Evolutionary conservation across 1,140 invertebrate genomes (phyloP).

Genomic region (Pachypeltis micranthus): DNA sequence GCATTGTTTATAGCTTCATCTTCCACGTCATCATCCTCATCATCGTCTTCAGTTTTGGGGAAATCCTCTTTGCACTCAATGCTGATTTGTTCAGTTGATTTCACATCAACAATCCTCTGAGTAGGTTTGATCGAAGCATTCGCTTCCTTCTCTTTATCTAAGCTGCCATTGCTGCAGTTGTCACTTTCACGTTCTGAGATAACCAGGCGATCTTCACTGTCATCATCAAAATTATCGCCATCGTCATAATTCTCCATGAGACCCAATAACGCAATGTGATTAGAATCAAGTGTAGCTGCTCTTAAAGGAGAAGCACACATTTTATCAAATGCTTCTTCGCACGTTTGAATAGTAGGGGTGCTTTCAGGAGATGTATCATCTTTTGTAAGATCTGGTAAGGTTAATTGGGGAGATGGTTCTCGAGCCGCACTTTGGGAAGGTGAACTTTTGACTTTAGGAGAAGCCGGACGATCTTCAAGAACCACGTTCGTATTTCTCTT

Average conservation of each 20-base stretch:
- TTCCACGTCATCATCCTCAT: constrained; percentile 10
- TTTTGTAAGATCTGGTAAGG: background rate
- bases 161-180: constrained; percentile 1
- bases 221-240: constrained; percentile 30
- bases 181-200: constrained; percentile 37
- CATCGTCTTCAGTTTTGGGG: background rate
- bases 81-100: too few relatives aligned
- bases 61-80: background rate
- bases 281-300: background rate
- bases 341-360: constrained; percentile 17
- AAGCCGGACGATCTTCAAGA: constrained; percentile 5
- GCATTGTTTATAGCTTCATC: constrained; percentile 16
- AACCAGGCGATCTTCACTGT: constrained; percentile 12
- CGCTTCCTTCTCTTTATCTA: background rate
- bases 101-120: background rate
- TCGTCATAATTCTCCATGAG: constrained; percentile 3
- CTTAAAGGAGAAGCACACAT: constrained; percentile 17
- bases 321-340: constrained; percentile 21
- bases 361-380: background rate
- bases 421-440: background rate
- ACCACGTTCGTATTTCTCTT: background rate
- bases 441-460: background rate
- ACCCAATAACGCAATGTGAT: background rate
- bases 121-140: background rate
- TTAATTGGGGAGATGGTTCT: background rate